These are phyloP conservation scores for Monodelphis domestica DNA, from an alignment of 2,797 vertebrate genomes.

Conservation along the genomic window DNA sequence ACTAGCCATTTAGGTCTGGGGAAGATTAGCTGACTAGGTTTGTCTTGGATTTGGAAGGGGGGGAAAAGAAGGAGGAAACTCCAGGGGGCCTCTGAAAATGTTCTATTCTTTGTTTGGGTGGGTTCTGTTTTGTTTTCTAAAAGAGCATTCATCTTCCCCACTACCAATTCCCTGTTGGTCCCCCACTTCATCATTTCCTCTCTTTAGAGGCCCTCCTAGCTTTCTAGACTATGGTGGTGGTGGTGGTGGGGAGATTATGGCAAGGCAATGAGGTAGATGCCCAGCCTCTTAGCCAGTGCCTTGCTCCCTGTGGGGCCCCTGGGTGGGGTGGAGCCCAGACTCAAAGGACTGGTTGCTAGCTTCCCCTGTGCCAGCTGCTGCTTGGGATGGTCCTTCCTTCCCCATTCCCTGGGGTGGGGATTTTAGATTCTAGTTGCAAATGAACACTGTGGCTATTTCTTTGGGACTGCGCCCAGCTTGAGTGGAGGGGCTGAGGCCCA, in stretches of 20 bases:
- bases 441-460: not conserved
- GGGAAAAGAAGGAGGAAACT: slow-evolving; percentile 37
- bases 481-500: not conserved
- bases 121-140: not conserved
- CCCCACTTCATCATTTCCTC: not conserved
- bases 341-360: not conserved
- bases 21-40: not conserved
- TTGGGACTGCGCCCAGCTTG: not conserved
- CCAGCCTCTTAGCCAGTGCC: not conserved
- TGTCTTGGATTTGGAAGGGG: slow-evolving; percentile 61
- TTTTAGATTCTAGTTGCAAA: not conserved
- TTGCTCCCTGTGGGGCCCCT: not conserved
- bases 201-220: slow-evolving; percentile 2
- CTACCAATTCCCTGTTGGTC: not conserved
- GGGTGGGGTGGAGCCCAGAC: slow-evolving; percentile 1
- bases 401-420: not conserved
- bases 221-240: not conserved
- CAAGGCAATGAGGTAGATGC: not conserved
- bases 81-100: slow-evolving; percentile 16
- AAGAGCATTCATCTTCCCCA: slow-evolving; percentile 14
- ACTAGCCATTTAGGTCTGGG: slow-evolving; percentile 1
- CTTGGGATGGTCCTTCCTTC: not conserved
- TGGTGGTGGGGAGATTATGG: not conserved
- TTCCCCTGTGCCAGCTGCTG: not conserved
- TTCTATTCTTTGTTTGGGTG: not conserved